phyloP scores from a whole-genome alignment of 2,797 vertebrate genomes.

The Sphenopsis melanotis region DNA sequence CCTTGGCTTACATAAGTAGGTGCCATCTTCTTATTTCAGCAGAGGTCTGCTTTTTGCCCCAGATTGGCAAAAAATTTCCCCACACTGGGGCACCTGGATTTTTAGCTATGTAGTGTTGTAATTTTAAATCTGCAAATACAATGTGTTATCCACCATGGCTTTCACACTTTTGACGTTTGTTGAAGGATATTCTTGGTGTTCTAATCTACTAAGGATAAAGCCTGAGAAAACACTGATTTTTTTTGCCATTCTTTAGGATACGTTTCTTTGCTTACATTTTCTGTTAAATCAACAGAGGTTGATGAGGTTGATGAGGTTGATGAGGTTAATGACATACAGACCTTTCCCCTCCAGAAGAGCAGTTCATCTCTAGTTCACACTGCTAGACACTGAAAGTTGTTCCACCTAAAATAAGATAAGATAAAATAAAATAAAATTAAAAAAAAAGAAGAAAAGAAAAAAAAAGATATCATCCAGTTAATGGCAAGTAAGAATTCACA shows the following conservation, averaged over 20 bases:
- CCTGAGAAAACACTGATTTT: background rate
- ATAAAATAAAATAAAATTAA: background rate
- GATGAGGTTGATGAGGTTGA: slow-evolving; percentile 6
- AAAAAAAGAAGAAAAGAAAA: background rate
- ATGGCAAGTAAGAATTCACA: background rate
- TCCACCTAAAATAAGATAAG: background rate
- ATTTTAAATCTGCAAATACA: background rate
- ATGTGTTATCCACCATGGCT: background rate
- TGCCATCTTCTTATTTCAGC: background rate
- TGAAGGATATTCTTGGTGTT: background rate
- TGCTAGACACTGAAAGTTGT: background rate
- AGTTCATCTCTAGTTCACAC: background rate
- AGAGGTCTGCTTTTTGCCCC: background rate
- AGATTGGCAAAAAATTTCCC: background rate
- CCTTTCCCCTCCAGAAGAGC: background rate
- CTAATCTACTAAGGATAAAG: slow-evolving; percentile 15
- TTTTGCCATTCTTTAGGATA: background rate
- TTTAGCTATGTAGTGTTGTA: background rate
- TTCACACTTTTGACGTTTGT: background rate
- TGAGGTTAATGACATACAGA: slow-evolving; percentile 2
- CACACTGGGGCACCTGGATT: background rate
- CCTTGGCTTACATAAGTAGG: background rate
- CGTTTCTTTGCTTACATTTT: background rate
- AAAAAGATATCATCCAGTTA: background rate
- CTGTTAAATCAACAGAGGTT: slow-evolving; percentile 13